phyloP scores from a whole-genome alignment of 2,888 invertebrate genomes.

The Ditylenchus weischeri region DNA sequence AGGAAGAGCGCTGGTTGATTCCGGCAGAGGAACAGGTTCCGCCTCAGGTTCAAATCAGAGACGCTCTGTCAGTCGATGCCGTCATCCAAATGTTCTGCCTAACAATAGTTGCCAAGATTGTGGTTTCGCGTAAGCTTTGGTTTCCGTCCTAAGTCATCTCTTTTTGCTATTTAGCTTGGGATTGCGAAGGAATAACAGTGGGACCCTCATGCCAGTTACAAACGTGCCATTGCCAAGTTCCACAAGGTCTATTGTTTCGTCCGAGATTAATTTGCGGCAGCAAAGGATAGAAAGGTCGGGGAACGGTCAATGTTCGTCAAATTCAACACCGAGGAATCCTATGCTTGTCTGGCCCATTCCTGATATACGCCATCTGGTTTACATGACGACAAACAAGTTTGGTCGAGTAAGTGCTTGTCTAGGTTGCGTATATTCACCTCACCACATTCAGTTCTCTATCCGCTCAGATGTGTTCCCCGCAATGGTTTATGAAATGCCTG shows the following conservation, averaged over 20 bases:
- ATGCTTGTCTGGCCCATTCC: constrained; percentile 1
- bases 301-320: too few relatives aligned
- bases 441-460: background rate
- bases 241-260: too few relatives aligned
- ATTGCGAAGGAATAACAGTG: too few relatives aligned
- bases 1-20: background rate
- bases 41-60: background rate
- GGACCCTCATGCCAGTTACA: too few relatives aligned
- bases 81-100: background rate
- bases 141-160: too few relatives aligned
- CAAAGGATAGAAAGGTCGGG: too few relatives aligned
- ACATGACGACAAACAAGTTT: background rate
- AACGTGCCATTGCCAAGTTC: too few relatives aligned
- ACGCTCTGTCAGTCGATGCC: background rate
- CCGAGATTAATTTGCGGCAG: too few relatives aligned
- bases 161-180: too few relatives aligned
- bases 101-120: constrained; percentile 8
- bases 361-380: constrained; percentile 6
- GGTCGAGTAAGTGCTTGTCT: background rate
- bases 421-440: background rate
- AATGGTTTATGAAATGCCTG: constrained; percentile 9
- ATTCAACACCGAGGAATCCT: too few relatives aligned
- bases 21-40: background rate
- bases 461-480: background rate
- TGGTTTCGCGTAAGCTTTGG: background rate